A percentile compares a stretch with the other conserved stretches of the same genome.
Evolutionary conservation across 2,888 invertebrate genomes (phyloP).

Genomic region (Conchocele bisecta): DNA sequence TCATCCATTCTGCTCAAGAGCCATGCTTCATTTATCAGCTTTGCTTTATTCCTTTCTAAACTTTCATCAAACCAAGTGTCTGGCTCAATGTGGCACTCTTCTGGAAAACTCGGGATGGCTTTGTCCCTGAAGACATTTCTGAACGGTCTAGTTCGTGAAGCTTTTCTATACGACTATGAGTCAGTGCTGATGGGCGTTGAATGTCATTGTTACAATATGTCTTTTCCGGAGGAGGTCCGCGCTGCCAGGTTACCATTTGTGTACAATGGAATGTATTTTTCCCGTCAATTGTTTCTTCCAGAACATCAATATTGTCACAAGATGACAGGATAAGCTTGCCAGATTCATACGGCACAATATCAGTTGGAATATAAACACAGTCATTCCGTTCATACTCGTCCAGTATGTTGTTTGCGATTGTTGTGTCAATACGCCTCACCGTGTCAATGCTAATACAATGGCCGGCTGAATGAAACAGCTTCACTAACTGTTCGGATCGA

Average conservation of each 20-base stretch:
- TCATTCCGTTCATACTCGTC: slow-evolving; percentile 14
- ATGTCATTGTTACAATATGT: too few species aligned
- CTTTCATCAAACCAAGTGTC: too few species aligned
- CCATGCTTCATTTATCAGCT: too few species aligned
- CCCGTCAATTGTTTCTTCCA: slow-evolving; percentile 30
- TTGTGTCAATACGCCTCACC: slow-evolving; percentile 23
- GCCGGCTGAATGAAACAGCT: slow-evolving; percentile 23
- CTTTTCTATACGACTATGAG: too few species aligned
- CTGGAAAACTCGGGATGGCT: too few species aligned
- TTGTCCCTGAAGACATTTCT: too few species aligned
- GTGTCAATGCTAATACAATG: slow-evolving; percentile 5
- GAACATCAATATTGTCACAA: slow-evolving; percentile 31
- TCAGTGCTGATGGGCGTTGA: too few species aligned
- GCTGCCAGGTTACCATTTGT: slow-evolving; percentile 33
- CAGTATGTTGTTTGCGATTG: slow-evolving; percentile 28
- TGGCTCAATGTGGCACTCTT: too few species aligned
- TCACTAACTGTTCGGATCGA: slow-evolving; percentile 18
- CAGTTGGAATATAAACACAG: slow-evolving; percentile 15
- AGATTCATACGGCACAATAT: slow-evolving; percentile 11
- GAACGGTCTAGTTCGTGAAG: too few species aligned
- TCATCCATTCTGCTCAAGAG: too few species aligned
- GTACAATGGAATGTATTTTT: slow-evolving; percentile 33
- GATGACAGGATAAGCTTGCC: slow-evolving; percentile 18
- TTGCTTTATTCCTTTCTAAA: too few species aligned
- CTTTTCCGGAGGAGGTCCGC: neutral